Percentiles rank a stretch among this genome's conserved stretches.
phyloP scores from a whole-genome alignment of 2,113 vertebrate species.

The Ptychochromis oligacanthus region DNA sequence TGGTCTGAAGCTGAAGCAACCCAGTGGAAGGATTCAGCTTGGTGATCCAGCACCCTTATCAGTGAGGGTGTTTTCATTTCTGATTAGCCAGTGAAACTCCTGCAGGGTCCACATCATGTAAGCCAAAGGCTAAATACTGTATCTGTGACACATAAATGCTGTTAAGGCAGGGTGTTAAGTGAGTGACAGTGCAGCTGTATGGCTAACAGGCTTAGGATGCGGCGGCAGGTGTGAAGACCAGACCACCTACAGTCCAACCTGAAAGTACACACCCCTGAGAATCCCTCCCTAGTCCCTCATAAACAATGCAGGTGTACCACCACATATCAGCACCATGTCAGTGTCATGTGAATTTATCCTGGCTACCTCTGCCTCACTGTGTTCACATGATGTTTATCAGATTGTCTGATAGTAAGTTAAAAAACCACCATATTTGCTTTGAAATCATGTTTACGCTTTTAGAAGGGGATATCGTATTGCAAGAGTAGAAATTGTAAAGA shows the following conservation, averaged over 20 bases:
- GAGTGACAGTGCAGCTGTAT: slow-evolving; percentile 82
- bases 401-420: no score
- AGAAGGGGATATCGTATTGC: not conserved
- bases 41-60: slow-evolving; percentile 50
- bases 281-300: slow-evolving; percentile 20
- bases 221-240: slow-evolving; percentile 63
- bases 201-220: slow-evolving; percentile 31
- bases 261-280: slow-evolving; percentile 18
- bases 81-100: slow-evolving; percentile 49
- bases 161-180: slow-evolving; percentile 80
- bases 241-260: slow-evolving; percentile 64
- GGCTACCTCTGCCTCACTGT: not conserved
- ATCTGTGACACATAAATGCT: slow-evolving; percentile 56
- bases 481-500: not conserved
- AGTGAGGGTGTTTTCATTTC: slow-evolving; percentile 48
- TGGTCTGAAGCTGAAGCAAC: slow-evolving; percentile 13
- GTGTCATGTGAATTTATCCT: slow-evolving; percentile 15
- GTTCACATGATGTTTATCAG: not conserved
- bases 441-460: not conserved
- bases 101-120: slow-evolving; percentile 37
- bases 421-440: not conserved
- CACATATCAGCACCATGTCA: slow-evolving; percentile 59
- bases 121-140: slow-evolving; percentile 37
- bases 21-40: slow-evolving; percentile 17
- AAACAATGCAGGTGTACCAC: slow-evolving; percentile 61